Conservation (phyloP, 2,797 vertebrate species). For the Siniperca undulata region DNA sequence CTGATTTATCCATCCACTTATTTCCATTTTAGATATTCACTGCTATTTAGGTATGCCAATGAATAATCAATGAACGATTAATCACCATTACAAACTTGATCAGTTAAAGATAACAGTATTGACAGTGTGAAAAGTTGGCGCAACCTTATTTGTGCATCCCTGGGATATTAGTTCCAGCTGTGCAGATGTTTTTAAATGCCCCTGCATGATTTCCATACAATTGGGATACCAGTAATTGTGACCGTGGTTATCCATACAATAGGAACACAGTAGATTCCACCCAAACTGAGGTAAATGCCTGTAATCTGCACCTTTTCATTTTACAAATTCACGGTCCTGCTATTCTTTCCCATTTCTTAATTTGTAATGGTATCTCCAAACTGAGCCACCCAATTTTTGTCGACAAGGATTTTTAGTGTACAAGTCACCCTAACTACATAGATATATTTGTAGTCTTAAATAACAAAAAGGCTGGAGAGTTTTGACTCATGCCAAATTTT, state of each 20-base stretch:
- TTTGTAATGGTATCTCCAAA: not conserved
- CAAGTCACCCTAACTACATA: not conserved
- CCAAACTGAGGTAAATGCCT: conserved; percentile 13
- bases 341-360: conserved; percentile 6
- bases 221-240: not conserved
- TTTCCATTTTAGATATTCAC: not conserved
- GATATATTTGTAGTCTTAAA: not conserved
- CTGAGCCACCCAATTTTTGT: not conserved
- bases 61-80: not conserved
- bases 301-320: conserved; percentile 14
- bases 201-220: not conserved
- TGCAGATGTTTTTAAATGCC: not conserved
- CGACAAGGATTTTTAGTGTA: not conserved
- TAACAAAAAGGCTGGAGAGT: not conserved
- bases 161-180: not conserved
- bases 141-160: not conserved
- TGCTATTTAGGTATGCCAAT: not conserved
- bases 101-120: not conserved
- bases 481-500: not conserved
- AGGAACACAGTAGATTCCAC: not conserved
- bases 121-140: not conserved
- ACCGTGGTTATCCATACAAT: not conserved
- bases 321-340: conserved; percentile 21
- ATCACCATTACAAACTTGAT: not conserved
- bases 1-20: conserved; percentile 8